A percentile compares a stretch with the other conserved stretches of the same genome.
Evolutionary conservation across 2,888 invertebrate species (phyloP).

Genomic region (Labia minor): DNA sequence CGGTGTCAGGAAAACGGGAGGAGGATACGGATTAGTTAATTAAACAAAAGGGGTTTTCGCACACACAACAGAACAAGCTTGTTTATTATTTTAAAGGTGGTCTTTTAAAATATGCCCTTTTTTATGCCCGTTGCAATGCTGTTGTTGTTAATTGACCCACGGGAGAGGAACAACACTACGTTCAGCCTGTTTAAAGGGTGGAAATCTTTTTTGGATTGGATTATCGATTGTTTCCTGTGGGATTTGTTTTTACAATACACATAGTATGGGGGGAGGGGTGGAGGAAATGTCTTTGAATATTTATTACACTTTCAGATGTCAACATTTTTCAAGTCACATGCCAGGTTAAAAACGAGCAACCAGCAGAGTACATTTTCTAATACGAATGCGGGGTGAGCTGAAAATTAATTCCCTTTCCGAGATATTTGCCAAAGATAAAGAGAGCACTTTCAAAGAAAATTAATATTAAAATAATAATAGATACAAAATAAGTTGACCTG

Average conservation of each 20-base stretch:
- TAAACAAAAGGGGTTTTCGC: constrained; percentile 13
- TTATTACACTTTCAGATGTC: background rate
- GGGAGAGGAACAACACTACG: background rate
- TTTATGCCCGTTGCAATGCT: background rate
- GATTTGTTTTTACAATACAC: constrained; percentile 4
- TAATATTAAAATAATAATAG: too few species aligned
- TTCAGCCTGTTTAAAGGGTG: background rate
- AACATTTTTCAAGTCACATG: background rate
- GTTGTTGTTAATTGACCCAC: constrained; percentile 8
- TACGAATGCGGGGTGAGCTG: too few species aligned
- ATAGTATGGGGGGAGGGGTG: background rate
- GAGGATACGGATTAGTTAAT: background rate
- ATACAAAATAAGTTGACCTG: too few species aligned
- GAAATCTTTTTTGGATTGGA: constrained; percentile 6
- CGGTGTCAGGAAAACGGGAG: background rate
- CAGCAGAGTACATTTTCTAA: too few species aligned
- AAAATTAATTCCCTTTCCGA: too few species aligned
- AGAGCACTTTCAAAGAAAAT: too few species aligned
- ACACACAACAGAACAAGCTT: background rate
- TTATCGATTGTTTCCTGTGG: constrained; percentile 8
- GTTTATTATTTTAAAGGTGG: constrained; percentile 8
- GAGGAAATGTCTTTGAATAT: background rate
- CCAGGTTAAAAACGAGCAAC: too few species aligned
- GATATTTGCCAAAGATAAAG: too few species aligned
- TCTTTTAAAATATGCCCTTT: constrained; percentile 7